These are phyloP conservation scores for Dynastes hyllus DNA, from an alignment of 2,888 invertebrate species.

Conservation along the genomic window DNA sequence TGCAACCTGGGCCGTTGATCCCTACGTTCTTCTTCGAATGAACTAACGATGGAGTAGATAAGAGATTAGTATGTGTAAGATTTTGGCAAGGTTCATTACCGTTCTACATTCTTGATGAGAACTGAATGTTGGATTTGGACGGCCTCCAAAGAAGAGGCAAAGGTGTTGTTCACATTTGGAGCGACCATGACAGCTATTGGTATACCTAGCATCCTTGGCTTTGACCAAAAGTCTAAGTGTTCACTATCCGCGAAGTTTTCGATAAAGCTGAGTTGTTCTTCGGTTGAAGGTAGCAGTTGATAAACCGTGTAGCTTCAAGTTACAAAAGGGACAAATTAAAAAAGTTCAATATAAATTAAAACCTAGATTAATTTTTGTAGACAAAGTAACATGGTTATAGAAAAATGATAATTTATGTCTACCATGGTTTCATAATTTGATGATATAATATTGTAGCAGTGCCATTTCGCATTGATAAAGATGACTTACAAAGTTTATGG, in stretches of 20 bases:
- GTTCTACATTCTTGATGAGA: conserved; percentile 71
- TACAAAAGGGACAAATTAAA: background rate
- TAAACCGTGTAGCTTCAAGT: conserved; percentile 44
- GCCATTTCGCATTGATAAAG: too few relatives aligned
- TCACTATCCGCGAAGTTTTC: conserved; percentile 57
- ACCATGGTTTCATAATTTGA: too few relatives aligned
- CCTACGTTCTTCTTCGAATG: conserved; percentile 48
- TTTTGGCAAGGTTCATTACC: conserved; percentile 63
- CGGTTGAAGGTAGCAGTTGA: conserved; percentile 28
- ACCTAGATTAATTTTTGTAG: too few relatives aligned
- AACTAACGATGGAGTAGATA: conserved; percentile 36
- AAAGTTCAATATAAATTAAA: background rate
- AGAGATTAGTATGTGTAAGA: background rate
- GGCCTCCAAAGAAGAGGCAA: conserved; percentile 65
- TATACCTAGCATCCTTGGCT: conserved; percentile 66
- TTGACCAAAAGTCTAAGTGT: conserved; percentile 66
- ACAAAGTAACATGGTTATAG: too few relatives aligned
- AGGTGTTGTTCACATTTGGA: conserved; percentile 66
- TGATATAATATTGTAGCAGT: too few relatives aligned
- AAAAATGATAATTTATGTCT: too few relatives aligned
- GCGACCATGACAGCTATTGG: conserved; percentile 71
- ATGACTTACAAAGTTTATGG: too few relatives aligned
- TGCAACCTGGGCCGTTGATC: conserved; percentile 65
- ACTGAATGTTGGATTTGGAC: conserved; percentile 69
- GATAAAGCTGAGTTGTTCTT: conserved; percentile 38